phyloP scores from a whole-genome alignment of 2,888 invertebrate species.

The Palloptera scutellata region DNA sequence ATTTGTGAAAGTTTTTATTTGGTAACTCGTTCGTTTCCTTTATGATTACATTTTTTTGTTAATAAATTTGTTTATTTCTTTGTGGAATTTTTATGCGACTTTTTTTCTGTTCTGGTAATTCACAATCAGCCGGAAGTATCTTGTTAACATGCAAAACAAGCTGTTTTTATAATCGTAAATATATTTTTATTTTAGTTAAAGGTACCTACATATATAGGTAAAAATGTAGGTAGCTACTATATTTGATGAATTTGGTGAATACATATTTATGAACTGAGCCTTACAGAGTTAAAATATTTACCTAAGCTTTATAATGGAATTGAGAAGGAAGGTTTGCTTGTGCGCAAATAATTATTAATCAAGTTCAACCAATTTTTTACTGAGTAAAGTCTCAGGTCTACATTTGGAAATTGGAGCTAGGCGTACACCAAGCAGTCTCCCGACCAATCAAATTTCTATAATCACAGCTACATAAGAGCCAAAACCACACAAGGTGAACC shows the following conservation, averaged over 20 bases:
- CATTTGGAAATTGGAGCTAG: no score
- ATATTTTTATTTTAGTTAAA: background rate
- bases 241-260: background rate
- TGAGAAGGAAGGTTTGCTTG: no score
- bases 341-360: no score
- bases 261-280: background rate
- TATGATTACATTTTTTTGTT: conserved; percentile 5
- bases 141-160: conserved; percentile 32
- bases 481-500: no score
- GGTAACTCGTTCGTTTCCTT: background rate
- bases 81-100: conserved; percentile 26
- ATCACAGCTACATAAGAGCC: no score
- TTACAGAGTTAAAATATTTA: no score
- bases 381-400: no score
- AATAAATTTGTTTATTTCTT: conserved; percentile 30
- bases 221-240: background rate
- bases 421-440: no score
- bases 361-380: no score
- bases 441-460: no score
- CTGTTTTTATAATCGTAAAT: conserved; percentile 15
- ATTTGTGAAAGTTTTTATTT: background rate
- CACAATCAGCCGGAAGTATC: conserved; percentile 26
- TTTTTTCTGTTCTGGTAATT: conserved; percentile 23
- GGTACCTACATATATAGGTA: background rate
- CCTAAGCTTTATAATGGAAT: no score